Conservation (phyloP, 2,113 vertebrate genomes). For the Montifringilla adamsi region DNA sequence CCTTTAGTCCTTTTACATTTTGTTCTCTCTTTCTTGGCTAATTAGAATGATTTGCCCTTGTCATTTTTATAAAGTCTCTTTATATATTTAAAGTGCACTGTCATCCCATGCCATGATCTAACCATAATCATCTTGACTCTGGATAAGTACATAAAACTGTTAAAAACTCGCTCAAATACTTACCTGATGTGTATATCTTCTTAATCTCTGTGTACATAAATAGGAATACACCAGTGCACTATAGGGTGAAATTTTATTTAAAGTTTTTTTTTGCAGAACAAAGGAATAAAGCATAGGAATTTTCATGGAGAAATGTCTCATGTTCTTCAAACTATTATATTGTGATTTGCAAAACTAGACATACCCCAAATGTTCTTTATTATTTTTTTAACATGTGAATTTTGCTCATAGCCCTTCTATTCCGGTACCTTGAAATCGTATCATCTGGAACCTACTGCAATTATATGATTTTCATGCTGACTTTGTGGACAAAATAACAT, state of each 20-base stretch:
- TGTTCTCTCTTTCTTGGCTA: conserved; percentile 10
- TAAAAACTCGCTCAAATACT: neutral
- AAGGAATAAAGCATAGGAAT: neutral
- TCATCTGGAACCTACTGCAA: neutral
- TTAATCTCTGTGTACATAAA: neutral
- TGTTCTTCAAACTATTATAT: neutral
- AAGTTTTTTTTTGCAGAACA: neutral
- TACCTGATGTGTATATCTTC: neutral
- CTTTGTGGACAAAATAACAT: neutral
- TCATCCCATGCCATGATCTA: neutral
- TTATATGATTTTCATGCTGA: neutral
- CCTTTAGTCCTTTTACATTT: neutral
- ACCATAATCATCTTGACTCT: neutral
- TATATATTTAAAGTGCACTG: neutral
- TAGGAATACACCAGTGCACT: neutral
- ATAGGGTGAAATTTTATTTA: neutral
- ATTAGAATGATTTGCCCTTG: neutral
- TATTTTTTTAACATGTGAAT: neutral
- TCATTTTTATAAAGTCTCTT: neutral
- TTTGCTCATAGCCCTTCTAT: neutral
- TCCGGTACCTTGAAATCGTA: neutral
- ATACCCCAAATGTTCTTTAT: neutral
- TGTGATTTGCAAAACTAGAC: neutral
- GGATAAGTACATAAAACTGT: neutral
- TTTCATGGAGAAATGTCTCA: neutral